A percentile compares a stretch with the other conserved stretches of the same genome.
Evolutionary conservation across 2,888 invertebrate genomes (phyloP).

Genomic region (Malthinus seriepunctatus): DNA sequence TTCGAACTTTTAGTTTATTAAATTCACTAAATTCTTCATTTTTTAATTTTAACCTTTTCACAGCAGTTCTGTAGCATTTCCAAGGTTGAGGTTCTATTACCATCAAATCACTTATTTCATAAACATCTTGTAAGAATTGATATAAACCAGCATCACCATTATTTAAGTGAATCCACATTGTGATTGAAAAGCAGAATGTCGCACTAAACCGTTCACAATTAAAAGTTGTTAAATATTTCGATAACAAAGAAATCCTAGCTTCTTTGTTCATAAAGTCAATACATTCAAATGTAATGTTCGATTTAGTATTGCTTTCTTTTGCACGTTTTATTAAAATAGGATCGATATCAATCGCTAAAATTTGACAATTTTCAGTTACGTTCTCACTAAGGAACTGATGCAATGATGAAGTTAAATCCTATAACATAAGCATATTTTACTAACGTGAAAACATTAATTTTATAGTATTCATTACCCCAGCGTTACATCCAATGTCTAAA

Average conservation of each 20-base stretch:
- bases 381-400: slow-evolving; percentile 57
- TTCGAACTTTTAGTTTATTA: slow-evolving; percentile 62
- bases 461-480: slow-evolving; percentile 60
- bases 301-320: slow-evolving; percentile 55
- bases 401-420: slow-evolving; percentile 69
- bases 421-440: slow-evolving; percentile 35
- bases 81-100: slow-evolving; percentile 84
- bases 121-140: slow-evolving; percentile 64
- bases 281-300: slow-evolving; percentile 60
- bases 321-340: slow-evolving; percentile 70
- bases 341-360: slow-evolving; percentile 79
- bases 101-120: slow-evolving; percentile 59
- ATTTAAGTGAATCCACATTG: slow-evolving; percentile 91
- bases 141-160: slow-evolving; percentile 74
- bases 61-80: slow-evolving; percentile 80
- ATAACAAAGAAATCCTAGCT: slow-evolving; percentile 50
- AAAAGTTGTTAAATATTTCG: slow-evolving; percentile 55
- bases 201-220: slow-evolving; percentile 63
- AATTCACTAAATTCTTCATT: slow-evolving; percentile 64
- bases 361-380: slow-evolving; percentile 50
- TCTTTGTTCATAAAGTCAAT: slow-evolving; percentile 62
- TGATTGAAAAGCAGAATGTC: slow-evolving; percentile 79
- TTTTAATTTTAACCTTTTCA: slow-evolving; percentile 69
- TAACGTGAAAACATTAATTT: slow-evolving; percentile 28
- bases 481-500: slow-evolving; percentile 79